Evolutionary conservation across 2,888 invertebrate species (phyloP), one percentile per base, ranked within the genome.

Genomic region (Cephus nigrinus): DNA sequence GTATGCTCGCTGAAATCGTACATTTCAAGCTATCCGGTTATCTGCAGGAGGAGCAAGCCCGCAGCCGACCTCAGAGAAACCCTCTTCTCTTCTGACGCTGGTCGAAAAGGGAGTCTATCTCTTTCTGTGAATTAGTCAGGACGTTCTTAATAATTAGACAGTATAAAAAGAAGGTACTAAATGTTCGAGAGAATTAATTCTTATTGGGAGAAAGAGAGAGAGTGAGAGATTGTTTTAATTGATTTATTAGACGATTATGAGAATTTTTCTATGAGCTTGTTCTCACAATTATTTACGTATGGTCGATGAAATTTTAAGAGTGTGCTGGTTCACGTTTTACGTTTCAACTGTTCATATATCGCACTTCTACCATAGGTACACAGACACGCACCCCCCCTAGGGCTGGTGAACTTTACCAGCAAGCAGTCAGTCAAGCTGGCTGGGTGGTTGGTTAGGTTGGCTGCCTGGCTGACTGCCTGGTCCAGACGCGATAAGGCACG

Each of bases 401-500:
- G 81, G 85, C 81, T 82, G 79, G 71, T 79, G 83, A 82, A 83
- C 83, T 81, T 82, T 82, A 69, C 74, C 82, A 81, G 82, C 82
- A 80, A 86, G 85, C 85, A 85, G 85, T 86, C 85, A 85, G 87
- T 86, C 86, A 86, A 85, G 83, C 84, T 82, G 85, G 78, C 12
- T 34, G 80, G 75, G 79, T 81, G 78, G 86, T 85, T 81, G 84
- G 86, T 86, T 85, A 84, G 84, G 85, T 84, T 79, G 82, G 83
- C 81, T 84, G 71, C 15, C 82, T 78, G 78, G 79, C 81, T 81
- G 87, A 86, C 85, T 88, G 90, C 88, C 90, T 90, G 90, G 90
- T 86, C 87, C 88, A 88, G 85, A 86, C 86, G 89, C 90, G 90
- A 90, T 90, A 90, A 90, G 90, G 88, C 90, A 90, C 90, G 90